phyloP scores from a whole-genome alignment of 2,888 invertebrate genomes.

The Xestia c-nigrum region DNA sequence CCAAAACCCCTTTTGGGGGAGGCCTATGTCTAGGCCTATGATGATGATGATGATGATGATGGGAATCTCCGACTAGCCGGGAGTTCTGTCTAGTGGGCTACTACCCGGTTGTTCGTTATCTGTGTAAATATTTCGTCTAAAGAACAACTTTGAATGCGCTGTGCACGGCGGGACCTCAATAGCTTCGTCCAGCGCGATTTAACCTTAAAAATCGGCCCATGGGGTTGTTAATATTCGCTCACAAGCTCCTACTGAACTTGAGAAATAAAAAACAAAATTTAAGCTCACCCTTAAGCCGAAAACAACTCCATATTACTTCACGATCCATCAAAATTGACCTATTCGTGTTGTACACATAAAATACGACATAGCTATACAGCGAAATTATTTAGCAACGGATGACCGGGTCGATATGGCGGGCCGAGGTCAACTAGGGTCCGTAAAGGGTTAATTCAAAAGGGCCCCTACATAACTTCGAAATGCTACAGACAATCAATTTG shows the following conservation, averaged over 20 bases:
- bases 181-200: not conserved
- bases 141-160: not conserved
- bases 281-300: not conserved
- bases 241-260: not conserved
- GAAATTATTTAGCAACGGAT: constrained; percentile 55
- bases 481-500: constrained; percentile 40
- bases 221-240: not conserved
- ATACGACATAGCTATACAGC: constrained; percentile 1
- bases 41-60: no score
- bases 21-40: no score
- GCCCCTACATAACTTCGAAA: constrained; percentile 29
- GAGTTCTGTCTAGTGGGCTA: no score
- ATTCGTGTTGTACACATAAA: not conserved
- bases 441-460: constrained; percentile 57
- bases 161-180: not conserved
- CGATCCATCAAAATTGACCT: constrained; percentile 28
- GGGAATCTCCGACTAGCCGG: no score
- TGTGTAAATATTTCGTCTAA: not conserved
- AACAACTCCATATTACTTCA: not conserved
- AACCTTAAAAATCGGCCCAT: not conserved
- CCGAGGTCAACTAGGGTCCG: constrained; percentile 50
- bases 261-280: not conserved
- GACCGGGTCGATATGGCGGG: constrained; percentile 43
- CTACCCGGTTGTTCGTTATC: no score
- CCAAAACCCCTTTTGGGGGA: no score